Percentiles rank a stretch among this genome's conserved stretches.
Evolutionary conservation across 2,888 invertebrate genomes (phyloP).

Genomic region (Eupeodes latifasciatus): DNA sequence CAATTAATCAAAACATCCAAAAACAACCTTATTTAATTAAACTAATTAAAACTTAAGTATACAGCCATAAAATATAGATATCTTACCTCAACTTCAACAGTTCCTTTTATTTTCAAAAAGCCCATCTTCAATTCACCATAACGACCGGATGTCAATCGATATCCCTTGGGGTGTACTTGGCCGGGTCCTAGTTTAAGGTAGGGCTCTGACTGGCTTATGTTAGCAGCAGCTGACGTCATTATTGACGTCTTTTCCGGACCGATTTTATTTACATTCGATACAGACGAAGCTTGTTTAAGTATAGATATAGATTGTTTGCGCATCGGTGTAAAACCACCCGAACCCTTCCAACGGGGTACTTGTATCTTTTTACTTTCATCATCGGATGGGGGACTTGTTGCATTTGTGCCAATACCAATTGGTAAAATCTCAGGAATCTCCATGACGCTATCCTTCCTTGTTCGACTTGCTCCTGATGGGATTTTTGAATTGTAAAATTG

Average conservation of each 20-base stretch:
- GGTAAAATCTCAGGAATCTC: conserved; percentile 85
- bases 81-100: conserved; percentile 92
- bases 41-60: not conserved
- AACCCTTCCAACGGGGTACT: conserved; percentile 83
- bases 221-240: conserved; percentile 62
- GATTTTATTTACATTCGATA: conserved; percentile 81
- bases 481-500: conserved; percentile 21
- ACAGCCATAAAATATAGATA: not conserved
- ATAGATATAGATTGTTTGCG: conserved; percentile 81
- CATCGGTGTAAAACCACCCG: conserved; percentile 79
- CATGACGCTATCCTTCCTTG: conserved; percentile 86
- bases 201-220: conserved; percentile 70
- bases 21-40: not conserved
- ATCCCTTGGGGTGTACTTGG: conserved; percentile 91
- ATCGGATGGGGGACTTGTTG: conserved; percentile 86
- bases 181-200: conserved; percentile 89
- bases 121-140: conserved; percentile 94
- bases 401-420: conserved; percentile 84
- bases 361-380: conserved; percentile 83
- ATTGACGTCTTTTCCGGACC: conserved; percentile 51
- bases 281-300: conserved; percentile 82
- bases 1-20: not conserved
- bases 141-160: conserved; percentile 88
- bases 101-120: conserved; percentile 95
- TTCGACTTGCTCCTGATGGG: conserved; percentile 83